Evolutionary conservation across 2,113 vertebrate species (phyloP), one percentile per base, ranked within the genome.

Genomic region (Oreochromis tanganicae): DNA sequence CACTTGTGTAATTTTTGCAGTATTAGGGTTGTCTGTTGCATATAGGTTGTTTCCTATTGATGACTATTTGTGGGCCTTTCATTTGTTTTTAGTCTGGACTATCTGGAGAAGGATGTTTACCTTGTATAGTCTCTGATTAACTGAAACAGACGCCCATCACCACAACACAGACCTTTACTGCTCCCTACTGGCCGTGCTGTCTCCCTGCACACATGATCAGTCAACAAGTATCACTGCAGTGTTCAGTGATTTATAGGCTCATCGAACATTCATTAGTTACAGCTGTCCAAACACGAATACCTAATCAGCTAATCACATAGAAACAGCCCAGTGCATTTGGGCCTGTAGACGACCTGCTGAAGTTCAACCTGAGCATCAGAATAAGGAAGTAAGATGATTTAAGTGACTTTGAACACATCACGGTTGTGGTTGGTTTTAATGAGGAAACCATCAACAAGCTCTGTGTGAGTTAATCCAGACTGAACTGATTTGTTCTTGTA

Each of bases 111-210:
- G 5, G 14, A 71, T 29, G 2, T 55, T 7, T 55, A 27, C 19
- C 7, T 36, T 59, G 36, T 46, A 48, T 56, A 61, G 19, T 86
- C 38, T 24, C 19, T 16, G 50, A 84, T 66, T 12, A 52, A 34
- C 14, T 36, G 34, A 56, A 61, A 2, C 13, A 11, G 6, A 32
- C 12, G 3, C 2, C 19, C 17, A 7, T 21, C 38, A 13, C 43
- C 36, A 24, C 10, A 16, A n/a, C n/a, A 36, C 66, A 32, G 84
- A 36, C 32, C 17, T 55, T 27, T 71, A 36, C 78, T 84, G 88
- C 90, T 0, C 41, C 82, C 93, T 95, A 84, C 87, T 93, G 94
- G 93, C 4, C 6, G 57, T 13, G 21, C 34, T 27, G 21, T 1
- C 24, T 43, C 1, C 9, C 79, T 88, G 75, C 87, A 87, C 21